A percentile compares a stretch with the other conserved stretches of the same genome.
These are phyloP conservation scores for Drosophila varians DNA, from an alignment of 1,140 invertebrate genomes.

Conservation along the genomic window DNA sequence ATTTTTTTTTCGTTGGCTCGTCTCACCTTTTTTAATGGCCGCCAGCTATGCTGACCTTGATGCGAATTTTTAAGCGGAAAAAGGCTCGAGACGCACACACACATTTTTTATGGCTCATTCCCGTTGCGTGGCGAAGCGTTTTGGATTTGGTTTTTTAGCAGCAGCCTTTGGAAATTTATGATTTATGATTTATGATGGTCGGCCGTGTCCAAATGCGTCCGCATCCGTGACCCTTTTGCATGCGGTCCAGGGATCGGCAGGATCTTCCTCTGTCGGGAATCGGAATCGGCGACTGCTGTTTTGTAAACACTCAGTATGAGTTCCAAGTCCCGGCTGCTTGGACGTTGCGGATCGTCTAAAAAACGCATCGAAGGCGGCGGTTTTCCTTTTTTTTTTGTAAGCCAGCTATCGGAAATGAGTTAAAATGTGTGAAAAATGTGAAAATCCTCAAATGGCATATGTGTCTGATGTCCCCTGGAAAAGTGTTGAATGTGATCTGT, in stretches of 20 bases:
- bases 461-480: slow-evolving; percentile 21
- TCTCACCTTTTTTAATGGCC: slow-evolving; percentile 63
- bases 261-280: slow-evolving; percentile 17
- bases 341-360: slow-evolving; percentile 69
- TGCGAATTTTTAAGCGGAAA: slow-evolving; percentile 70
- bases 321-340: slow-evolving; percentile 57
- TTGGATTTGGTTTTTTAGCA: slow-evolving; percentile 76
- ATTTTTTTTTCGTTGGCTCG: neutral
- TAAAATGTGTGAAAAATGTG: slow-evolving; percentile 55
- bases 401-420: slow-evolving; percentile 43
- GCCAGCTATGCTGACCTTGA: slow-evolving; percentile 62
- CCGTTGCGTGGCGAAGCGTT: slow-evolving; percentile 67
- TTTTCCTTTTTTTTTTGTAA: slow-evolving; percentile 10
- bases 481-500: slow-evolving; percentile 27
- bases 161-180: slow-evolving; percentile 72
- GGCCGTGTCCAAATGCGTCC: slow-evolving; percentile 45
- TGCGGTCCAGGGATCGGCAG: slow-evolving; percentile 53
- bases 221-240: slow-evolving; percentile 71
- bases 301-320: slow-evolving; percentile 83
- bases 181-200: slow-evolving; percentile 81
- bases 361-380: slow-evolving; percentile 30
- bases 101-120: slow-evolving; percentile 68
- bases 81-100: slow-evolving; percentile 42
- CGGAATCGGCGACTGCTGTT: slow-evolving; percentile 64
- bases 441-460: slow-evolving; percentile 36